Base-by-base conservation (phyloP, 1,140 invertebrate genomes). In the Diabrotica undecimpunctata region DNA sequence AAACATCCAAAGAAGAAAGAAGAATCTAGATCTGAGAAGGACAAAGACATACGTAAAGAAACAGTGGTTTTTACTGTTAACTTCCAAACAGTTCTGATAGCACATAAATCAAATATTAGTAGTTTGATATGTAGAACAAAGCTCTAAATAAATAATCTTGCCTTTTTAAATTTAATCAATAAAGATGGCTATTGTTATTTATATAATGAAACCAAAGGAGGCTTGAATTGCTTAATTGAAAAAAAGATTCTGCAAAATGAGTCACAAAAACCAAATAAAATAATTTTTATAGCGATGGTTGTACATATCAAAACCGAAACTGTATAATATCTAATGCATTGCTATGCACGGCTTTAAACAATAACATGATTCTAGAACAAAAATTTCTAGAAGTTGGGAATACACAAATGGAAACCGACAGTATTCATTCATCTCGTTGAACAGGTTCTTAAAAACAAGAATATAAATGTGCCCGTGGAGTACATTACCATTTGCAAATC, bases 61-160 rank as follows among this genome's bases (percentile, higher is more conserved):
- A 41, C 38, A 25, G 62, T 55, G 56, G 66, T 72, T 36, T 68
- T 70, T 39, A 72, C 72, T 38, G 68, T 74, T 50, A 75, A 77
- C 65, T 37, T 75, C 9, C 69, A 75, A 62, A n/a, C n/a, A n/a
- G 69, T 77, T n/a, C 63, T 72, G 50, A 52, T 72, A 36, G 35
- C 51, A 37, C 74, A 73, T 12, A 64, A 53, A 37, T 64, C 71
- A 36, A 70, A 77, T 50, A 70, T 73, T 46, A 69, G 62, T 37
- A 56, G 57, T 11, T 25, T 73, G 8, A 75, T 75, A 54, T 78
- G 71, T 61, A 73, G 70, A 56, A 74, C 67, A 53, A 53, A 65
- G 11, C 50, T 65, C 50, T 54, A 12, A 12, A n/a, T 52, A 13
- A 55, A 59, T 36, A 65, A 58, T 52, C 39, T 64, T 5, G 35